Conservation (phyloP, 2,797 vertebrate species). For the Enteromius thamalakanensis region DNA sequence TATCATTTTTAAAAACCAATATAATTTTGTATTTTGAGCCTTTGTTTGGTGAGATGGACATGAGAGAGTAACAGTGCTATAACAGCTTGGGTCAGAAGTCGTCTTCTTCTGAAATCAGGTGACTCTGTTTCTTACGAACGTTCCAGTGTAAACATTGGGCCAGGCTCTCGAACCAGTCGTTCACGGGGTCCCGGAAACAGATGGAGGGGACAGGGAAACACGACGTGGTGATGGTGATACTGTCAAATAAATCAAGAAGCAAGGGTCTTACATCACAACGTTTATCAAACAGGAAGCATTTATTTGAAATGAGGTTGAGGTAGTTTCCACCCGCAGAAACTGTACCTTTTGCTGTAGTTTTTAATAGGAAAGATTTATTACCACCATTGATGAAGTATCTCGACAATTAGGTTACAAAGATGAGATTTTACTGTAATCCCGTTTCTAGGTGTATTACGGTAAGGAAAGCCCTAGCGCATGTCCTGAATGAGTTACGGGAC, state of each 20-base stretch:
- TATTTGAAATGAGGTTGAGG: too few relatives aligned
- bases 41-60: background rate
- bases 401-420: too few relatives aligned
- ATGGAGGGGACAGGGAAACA: conserved; percentile 84
- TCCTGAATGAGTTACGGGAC: too few relatives aligned
- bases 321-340: too few relatives aligned
- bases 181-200: conserved; percentile 83
- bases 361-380: too few relatives aligned
- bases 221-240: conserved; percentile 84
- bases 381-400: too few relatives aligned
- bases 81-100: conserved; percentile 41
- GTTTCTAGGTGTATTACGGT: too few relatives aligned
- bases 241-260: conserved; percentile 41
- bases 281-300: too few relatives aligned
- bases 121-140: conserved; percentile 80
- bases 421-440: too few relatives aligned
- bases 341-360: too few relatives aligned
- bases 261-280: too few relatives aligned
- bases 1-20: background rate
- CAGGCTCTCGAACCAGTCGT: conserved; percentile 87
- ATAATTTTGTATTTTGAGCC: background rate
- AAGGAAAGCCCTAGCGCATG: too few relatives aligned
- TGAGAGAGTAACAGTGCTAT: background rate
- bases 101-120: conserved; percentile 65
- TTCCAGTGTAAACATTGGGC: conserved; percentile 86